Evolutionary conservation across 2,888 invertebrate species (phyloP), one percentile per base, ranked within the genome.

Genomic region (Drosophila algonquin): DNA sequence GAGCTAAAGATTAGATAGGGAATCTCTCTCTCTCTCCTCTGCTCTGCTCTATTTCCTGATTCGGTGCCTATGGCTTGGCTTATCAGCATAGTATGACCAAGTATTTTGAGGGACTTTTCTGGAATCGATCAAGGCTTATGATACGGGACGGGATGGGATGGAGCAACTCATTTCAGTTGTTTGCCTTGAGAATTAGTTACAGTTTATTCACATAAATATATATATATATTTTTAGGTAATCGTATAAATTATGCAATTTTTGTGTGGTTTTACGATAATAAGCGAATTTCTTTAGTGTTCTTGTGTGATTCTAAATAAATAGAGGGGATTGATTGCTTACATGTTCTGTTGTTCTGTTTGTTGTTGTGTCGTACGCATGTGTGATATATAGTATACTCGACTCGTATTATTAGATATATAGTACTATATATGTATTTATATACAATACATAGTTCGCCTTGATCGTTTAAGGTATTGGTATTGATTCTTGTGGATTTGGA

Each of bases 181-280:
- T 86, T 85, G 89, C 89, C 80, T 89, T 89, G 86, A 88, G 89
- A 89, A 89, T 85, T 89, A 86, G 83, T 89, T 85, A 89, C 84
- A 85, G 79, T 74, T 83, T 89, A 89, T 85, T 85, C 88, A 85
- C 89, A 85, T 87, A 79, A 89, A 87, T 85, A 87, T 79, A 73
- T 77, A 73, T 78, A 73, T 78, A 60, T 85, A 74, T 79, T 68
- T 73, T 67, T 75, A 51, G 50, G 60, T 70, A 74, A 65, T 65
- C 67, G 44, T 73, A 57, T 74, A 65, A 65, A 69, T 85, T 88
- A 75, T 82, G 80, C 61, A 81, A 65, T 84, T 76, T 52, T 57
- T 64, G 64, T 53, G 65, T 65, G 58, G 50, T 57, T 73, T 71
- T 65, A 81, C 81, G 84, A 80, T 76, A 86, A 83, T 65, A 75